phyloP scores from a whole-genome alignment of 2,113 vertebrate species.

The Scolopax mira region DNA sequence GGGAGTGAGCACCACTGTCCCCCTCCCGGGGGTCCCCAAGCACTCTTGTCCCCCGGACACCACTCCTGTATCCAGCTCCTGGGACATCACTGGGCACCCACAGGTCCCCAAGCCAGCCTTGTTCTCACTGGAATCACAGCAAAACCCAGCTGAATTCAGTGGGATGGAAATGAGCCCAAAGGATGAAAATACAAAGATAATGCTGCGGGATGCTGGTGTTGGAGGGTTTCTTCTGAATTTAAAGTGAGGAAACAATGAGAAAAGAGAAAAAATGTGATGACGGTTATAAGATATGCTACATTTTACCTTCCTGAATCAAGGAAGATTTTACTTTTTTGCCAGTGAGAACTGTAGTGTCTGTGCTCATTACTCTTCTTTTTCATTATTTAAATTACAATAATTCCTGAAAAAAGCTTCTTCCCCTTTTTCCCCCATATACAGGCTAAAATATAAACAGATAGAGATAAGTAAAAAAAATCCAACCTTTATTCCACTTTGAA shows the following conservation, averaged over 20 bases:
- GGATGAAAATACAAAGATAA: background rate
- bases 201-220: background rate
- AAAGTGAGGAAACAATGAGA: background rate
- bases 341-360: background rate
- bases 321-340: background rate
- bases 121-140: background rate
- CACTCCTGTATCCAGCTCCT: background rate
- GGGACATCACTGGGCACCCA: rapidly evolving
- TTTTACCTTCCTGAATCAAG: background rate
- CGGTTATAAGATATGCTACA: background rate
- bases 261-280: background rate
- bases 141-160: background rate
- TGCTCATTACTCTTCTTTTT: background rate
- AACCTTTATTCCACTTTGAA: conserved; percentile 98
- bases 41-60: background rate
- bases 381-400: background rate
- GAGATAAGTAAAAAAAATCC: conserved; percentile 66
- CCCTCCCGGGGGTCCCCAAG: background rate
- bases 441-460: conserved; percentile 25
- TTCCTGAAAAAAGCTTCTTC: background rate
- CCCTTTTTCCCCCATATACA: background rate
- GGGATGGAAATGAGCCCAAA: background rate
- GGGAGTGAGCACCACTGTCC: background rate
- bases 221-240: background rate
- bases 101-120: background rate